A percentile compares a stretch with the other conserved stretches of the same genome.
Conservation (phyloP, 2,113 vertebrate genomes). For the Catharus bicknelli region DNA sequence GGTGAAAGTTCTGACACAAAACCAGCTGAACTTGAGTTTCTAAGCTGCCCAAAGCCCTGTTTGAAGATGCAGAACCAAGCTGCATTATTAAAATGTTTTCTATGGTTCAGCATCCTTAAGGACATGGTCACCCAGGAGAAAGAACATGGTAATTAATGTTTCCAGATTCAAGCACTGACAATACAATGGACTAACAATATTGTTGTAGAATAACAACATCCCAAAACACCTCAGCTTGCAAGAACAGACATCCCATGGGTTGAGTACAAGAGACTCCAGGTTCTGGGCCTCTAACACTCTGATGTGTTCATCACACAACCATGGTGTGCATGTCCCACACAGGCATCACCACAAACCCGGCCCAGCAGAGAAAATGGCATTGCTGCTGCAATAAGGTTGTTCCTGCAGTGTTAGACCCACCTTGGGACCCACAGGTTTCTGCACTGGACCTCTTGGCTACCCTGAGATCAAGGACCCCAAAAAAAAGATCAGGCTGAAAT, state of each 20-base stretch:
- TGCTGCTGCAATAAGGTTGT: not conserved
- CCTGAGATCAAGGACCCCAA: not conserved
- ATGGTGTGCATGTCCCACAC: not conserved
- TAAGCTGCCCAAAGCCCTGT: accelerated
- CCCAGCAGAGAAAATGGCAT: not conserved
- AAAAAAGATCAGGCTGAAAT: not conserved
- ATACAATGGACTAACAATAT: not conserved
- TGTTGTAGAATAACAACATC: not conserved
- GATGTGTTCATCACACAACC: not conserved
- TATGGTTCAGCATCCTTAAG: not conserved
- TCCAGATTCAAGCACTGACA: not conserved
- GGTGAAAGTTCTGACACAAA: not conserved
- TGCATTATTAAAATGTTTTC: not conserved
- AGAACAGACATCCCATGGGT: not conserved
- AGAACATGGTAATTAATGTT: not conserved
- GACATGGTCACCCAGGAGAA: not conserved
- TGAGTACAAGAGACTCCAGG: not conserved
- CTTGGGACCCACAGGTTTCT: not conserved
- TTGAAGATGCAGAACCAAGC: not conserved
- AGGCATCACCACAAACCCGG: not conserved
- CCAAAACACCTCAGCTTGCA: not conserved
- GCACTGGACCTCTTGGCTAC: not conserved
- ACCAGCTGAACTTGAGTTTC: not conserved
- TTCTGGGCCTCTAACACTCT: not conserved
- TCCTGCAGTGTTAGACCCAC: not conserved